These are phyloP conservation scores for Agrotis puta DNA, from an alignment of 2,888 invertebrate genomes.

Conservation along the genomic window DNA sequence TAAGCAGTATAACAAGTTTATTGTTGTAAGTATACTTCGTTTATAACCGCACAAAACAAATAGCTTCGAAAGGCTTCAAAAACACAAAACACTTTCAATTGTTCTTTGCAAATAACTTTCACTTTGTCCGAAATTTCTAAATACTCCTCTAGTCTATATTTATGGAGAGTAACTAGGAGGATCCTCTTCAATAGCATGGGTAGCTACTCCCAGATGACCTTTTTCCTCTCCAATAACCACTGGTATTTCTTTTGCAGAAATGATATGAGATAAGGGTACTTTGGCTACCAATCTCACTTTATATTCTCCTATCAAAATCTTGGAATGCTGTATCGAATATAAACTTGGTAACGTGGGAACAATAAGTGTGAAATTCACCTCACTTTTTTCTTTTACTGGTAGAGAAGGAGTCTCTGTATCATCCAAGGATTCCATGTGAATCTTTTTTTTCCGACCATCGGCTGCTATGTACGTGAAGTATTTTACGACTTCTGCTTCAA, in stretches of 20 bases:
- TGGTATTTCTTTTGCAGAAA: slow-evolving; percentile 55
- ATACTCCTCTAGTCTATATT: background rate
- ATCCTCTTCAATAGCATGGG: background rate
- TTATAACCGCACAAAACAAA: too few relatives aligned
- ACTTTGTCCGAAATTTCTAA: background rate
- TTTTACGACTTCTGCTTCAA: slow-evolving; percentile 44
- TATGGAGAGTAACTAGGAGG: background rate
- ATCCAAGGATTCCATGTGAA: slow-evolving; percentile 25
- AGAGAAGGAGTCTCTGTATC: slow-evolving; percentile 26
- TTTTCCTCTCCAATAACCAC: slow-evolving; percentile 66
- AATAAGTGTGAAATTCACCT: slow-evolving; percentile 31
- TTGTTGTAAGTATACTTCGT: too few relatives aligned
- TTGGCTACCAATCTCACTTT: slow-evolving; percentile 61
- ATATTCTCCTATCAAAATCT: slow-evolving; percentile 64
- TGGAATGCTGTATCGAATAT: slow-evolving; percentile 67
- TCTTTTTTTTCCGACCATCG: background rate
- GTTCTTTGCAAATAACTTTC: background rate
- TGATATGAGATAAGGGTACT: slow-evolving; percentile 67
- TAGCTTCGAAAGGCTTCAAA: too few relatives aligned
- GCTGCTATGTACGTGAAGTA: slow-evolving; percentile 36
- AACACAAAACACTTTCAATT: background rate
- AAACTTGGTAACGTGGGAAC: slow-evolving; percentile 57
- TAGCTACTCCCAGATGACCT: background rate
- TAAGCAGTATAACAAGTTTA: too few relatives aligned
- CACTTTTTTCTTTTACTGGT: slow-evolving; percentile 49